phyloP scores from a whole-genome alignment of 2,797 vertebrate species.

The Melanotaenia maccullochi region DNA sequence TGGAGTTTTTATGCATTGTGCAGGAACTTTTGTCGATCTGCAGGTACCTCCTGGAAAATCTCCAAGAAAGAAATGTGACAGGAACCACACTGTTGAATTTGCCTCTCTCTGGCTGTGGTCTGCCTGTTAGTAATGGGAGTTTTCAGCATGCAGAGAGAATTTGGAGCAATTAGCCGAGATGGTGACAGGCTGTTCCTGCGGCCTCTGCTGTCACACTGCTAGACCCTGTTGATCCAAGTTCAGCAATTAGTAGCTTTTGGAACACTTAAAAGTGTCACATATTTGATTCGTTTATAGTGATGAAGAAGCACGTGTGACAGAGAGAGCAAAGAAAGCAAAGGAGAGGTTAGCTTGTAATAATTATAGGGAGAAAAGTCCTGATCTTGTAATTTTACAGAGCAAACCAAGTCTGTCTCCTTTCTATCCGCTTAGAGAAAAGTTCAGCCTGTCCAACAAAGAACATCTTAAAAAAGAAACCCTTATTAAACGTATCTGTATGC shows the following conservation, averaged over 20 bases:
- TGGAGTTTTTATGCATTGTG: background rate
- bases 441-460: constrained; percentile 26
- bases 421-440: constrained; percentile 8
- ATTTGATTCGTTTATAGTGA: constrained; percentile 31
- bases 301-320: constrained; percentile 4
- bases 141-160: constrained; percentile 31
- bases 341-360: constrained; percentile 14
- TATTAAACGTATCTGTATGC: constrained; percentile 31
- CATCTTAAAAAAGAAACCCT: constrained; percentile 21
- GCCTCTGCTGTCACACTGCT: constrained; percentile 27
- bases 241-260: constrained; percentile 48
- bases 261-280: constrained; percentile 21
- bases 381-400: constrained; percentile 18
- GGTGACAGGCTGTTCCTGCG: constrained; percentile 64
- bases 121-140: constrained; percentile 45
- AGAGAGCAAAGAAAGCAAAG: constrained; percentile 6
- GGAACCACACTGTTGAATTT: constrained; percentile 11
- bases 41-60: constrained; percentile 18
- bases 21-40: constrained; percentile 5
- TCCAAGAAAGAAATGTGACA: constrained; percentile 24
- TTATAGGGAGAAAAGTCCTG: constrained; percentile 5
- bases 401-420: background rate
- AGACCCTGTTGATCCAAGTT: constrained; percentile 46
- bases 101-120: constrained; percentile 27
- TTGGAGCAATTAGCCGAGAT: constrained; percentile 63